Evolutionary conservation across 2,797 vertebrate genomes (phyloP), one percentile per base, ranked within the genome.

Genomic region (Argyrosomus regius): DNA sequence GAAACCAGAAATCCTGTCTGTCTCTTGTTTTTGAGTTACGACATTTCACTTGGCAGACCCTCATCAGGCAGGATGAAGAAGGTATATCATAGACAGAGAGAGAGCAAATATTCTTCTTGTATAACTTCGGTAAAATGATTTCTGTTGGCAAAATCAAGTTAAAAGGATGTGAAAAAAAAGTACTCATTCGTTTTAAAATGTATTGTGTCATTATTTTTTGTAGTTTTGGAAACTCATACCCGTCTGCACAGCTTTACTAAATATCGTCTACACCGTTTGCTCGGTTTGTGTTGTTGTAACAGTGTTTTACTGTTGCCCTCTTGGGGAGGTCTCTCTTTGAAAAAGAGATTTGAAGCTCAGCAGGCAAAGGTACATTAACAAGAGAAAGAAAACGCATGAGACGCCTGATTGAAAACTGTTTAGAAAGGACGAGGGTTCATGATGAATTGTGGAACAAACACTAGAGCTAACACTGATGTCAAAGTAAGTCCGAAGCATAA

Each of bases 391-490:
- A 41, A 53, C 7, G 3, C 41, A 26, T 56, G 11, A 68, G 11
- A 35, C 24, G 5, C 13, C 26, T 17, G 2, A 28, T 14, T 10
- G 14, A 28, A 12, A 56, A 11, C 10, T 16, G 6, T 6, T n/a
- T 14, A 22, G 0, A 49, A 16, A 58, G 2, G 16, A 70, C 66
- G n/a, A 8, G 35, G 10, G 6, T 64, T 53, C 6, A 52, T 22
- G 35, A n/a, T 31, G 49, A 24, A 54, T n/a, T 67, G 12, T 52
- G 22, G 41, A 17, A 17, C 20, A 74, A 73, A 73, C 11, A 66
- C 4, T 2, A 0, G 7, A 28, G 28, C 26, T 5, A 14, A 39
- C 11, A 20, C 2, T 53, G 24, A 63, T 8, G 5, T 22, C 7
- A 73, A 10, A 67, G 54, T 6, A 41, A 12, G 6, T 59, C 46